Conservation (phyloP, 2,113 vertebrate genomes). For the Amblyornis subalaris region DNA sequence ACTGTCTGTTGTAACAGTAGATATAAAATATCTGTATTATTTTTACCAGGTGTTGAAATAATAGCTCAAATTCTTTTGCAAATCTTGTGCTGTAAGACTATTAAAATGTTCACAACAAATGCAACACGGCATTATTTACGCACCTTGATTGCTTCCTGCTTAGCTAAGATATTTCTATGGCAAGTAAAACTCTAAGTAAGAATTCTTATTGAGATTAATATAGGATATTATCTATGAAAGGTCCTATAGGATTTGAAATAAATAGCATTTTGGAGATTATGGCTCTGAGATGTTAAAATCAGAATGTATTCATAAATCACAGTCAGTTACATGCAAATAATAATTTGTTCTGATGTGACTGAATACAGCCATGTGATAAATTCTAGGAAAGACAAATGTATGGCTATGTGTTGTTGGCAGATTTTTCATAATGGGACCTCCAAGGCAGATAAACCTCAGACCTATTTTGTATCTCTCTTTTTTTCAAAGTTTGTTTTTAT, state of each 20-base stretch:
- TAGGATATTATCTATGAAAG: not conserved
- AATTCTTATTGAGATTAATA: not conserved
- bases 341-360: not conserved
- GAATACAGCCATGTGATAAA: not conserved
- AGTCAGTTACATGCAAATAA: not conserved
- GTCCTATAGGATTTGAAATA: not conserved
- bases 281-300: not conserved
- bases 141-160: not conserved
- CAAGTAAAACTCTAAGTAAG: not conserved
- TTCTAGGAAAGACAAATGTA: not conserved
- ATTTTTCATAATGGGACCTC: not conserved
- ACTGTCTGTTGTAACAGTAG: not conserved
- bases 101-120: not conserved
- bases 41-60: not conserved
- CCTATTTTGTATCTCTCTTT: not conserved
- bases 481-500: not conserved
- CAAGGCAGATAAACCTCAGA: not conserved
- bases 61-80: not conserved
- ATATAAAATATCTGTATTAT: not conserved
- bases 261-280: not conserved
- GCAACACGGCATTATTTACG: not conserved
- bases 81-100: not conserved
- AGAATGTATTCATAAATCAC: not conserved
- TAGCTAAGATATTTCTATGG: not conserved
- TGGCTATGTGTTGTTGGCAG: not conserved